phyloP scores from a whole-genome alignment of 1,140 invertebrate genomes.

The Drosophila sturtevanti region DNA sequence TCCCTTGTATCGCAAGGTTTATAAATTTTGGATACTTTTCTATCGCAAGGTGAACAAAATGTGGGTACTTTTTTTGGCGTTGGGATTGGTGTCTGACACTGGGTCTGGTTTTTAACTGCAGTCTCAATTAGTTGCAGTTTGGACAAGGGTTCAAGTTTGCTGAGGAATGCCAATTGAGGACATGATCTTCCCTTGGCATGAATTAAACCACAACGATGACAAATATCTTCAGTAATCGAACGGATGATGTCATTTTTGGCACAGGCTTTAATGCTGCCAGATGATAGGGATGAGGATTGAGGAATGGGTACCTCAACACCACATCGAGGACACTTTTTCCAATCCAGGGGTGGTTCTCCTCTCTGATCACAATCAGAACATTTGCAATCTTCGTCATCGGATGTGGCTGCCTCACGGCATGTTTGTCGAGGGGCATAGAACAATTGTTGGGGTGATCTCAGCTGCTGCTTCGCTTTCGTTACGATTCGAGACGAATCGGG shows the following conservation, averaged over 20 bases:
- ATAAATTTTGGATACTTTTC: background rate
- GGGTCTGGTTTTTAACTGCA: background rate
- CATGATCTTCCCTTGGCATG: conserved; percentile 14
- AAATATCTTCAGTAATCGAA: conserved; percentile 22
- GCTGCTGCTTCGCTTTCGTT: no score
- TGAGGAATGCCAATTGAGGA: background rate
- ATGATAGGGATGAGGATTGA: background rate
- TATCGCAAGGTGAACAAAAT: conserved; percentile 10
- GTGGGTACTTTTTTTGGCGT: background rate
- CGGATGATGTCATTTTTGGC: conserved; percentile 25
- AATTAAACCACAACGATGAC: conserved; percentile 37
- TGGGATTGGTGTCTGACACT: background rate
- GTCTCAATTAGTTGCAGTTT: conserved; percentile 19
- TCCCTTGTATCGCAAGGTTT: conserved; percentile 1
- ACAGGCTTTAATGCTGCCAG: conserved; percentile 41
- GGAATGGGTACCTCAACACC: conserved; percentile 9
- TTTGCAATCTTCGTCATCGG: background rate
- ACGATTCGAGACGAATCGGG: no score
- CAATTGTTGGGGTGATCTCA: background rate
- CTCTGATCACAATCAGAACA: background rate
- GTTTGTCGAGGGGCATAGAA: conserved; percentile 48
- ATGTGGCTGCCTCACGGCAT: conserved; percentile 14
- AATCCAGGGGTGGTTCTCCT: background rate
- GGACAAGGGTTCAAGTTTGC: background rate
- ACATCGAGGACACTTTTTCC: conserved; percentile 28